Conservation (phyloP, 2,797 vertebrate species). For the Nyctalus aviator region DNA sequence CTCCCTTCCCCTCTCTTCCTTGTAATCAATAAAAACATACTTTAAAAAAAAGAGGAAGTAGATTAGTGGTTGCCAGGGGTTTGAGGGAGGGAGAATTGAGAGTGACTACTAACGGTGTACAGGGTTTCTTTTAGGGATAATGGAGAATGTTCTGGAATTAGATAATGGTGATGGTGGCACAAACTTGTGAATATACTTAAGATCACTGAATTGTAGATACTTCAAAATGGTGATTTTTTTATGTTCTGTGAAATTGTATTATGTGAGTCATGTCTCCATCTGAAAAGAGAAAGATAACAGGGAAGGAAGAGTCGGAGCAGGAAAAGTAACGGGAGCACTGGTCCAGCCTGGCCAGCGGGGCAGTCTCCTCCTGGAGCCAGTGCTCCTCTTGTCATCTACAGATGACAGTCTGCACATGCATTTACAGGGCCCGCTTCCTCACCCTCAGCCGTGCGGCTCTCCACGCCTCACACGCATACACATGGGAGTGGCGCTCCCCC, state of each 20-base stretch:
- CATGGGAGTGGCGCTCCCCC: neutral
- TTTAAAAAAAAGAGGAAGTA: neutral
- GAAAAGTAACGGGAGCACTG: neutral
- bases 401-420: too few relatives aligned
- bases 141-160: neutral
- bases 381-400: neutral
- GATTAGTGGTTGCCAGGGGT: neutral
- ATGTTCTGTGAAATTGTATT: neutral
- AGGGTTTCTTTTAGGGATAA: neutral
- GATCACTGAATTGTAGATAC: neutral
- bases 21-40: neutral
- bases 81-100: neutral
- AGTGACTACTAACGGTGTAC: neutral
- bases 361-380: neutral
- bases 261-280: neutral
- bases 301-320: neutral
- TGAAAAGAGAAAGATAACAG: neutral
- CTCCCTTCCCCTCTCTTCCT: too few relatives aligned
- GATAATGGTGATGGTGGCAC: neutral
- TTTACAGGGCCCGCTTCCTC: neutral
- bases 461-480: neutral
- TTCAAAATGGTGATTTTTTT: neutral
- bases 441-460: neutral
- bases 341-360: accelerated
- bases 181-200: neutral